phyloP scores from a whole-genome alignment of 2,113 vertebrate genomes.

The Crotalus helleri region DNA sequence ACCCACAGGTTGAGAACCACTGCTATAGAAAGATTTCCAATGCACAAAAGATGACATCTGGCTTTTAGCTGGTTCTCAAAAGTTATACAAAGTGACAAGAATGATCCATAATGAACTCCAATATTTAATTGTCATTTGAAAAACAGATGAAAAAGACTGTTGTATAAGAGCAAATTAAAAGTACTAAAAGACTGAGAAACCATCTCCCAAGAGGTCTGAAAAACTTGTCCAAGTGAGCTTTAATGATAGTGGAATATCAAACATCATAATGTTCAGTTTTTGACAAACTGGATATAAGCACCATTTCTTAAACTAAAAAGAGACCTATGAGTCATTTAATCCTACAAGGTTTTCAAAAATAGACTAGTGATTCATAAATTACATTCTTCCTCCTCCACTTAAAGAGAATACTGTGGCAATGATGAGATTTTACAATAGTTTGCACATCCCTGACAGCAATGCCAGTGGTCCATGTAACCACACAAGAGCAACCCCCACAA shows the following conservation, averaged over 20 bases:
- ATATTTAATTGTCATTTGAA: background rate
- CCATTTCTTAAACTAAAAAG: conserved; percentile 31
- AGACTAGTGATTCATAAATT: conserved; percentile 52
- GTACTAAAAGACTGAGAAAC: background rate
- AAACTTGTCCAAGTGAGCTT: conserved; percentile 20
- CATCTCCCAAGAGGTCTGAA: background rate
- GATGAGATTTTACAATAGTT: background rate
- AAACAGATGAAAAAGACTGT: background rate
- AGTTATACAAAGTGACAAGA: background rate
- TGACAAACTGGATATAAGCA: conserved; percentile 11
- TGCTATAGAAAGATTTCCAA: background rate
- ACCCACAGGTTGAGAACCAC: too few species aligned
- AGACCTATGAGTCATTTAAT: conserved; percentile 35
- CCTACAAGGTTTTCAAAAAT: conserved; percentile 46
- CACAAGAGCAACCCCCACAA: background rate
- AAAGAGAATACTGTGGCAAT: conserved; percentile 25
- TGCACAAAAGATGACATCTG: background rate
- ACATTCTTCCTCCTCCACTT: conserved; percentile 50
- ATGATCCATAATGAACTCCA: background rate
- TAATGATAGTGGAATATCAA: background rate
- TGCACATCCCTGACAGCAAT: background rate
- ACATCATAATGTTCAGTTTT: conserved; percentile 16
- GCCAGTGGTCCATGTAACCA: background rate
- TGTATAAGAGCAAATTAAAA: background rate
- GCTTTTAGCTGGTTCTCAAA: background rate